phyloP scores from a whole-genome alignment of 2,113 vertebrate genomes.

The Dipodomys ordii region DNA sequence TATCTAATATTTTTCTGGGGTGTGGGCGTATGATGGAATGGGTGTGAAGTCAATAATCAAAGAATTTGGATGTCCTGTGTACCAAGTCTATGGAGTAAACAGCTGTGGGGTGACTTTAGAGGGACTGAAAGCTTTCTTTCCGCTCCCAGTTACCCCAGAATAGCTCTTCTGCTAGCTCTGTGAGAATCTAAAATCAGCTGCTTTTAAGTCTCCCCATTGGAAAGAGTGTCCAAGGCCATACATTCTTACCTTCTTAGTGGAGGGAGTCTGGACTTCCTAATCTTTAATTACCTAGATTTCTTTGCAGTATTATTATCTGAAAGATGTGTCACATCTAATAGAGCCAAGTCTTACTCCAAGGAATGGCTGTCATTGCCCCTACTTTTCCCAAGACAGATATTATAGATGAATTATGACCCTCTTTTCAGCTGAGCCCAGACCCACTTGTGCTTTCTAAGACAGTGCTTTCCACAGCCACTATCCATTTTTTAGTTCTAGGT shows the following conservation, averaged over 20 bases:
- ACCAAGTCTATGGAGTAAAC: not conserved
- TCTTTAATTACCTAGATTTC: not conserved
- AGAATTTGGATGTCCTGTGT: not conserved
- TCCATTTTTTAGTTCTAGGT: not conserved
- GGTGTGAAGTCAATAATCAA: constrained; percentile 31
- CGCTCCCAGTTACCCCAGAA: not conserved
- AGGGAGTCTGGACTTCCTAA: not conserved
- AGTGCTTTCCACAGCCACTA: not conserved
- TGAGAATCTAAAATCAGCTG: not conserved
- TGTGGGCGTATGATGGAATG: not conserved
- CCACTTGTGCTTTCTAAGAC: not conserved
- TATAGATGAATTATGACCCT: not conserved
- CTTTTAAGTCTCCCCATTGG: not conserved
- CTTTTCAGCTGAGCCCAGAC: not conserved
- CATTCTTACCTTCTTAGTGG: not conserved
- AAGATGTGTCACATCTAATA: not conserved
- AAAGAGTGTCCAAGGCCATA: not conserved
- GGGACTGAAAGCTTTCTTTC: not conserved
- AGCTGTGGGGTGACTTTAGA: not conserved
- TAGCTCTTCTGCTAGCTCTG: not conserved
- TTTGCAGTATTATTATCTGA: not conserved
- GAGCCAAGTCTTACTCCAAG: not conserved
- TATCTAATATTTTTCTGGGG: constrained; percentile 35
- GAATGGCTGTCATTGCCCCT: not conserved
- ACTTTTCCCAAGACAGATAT: not conserved